A percentile compares a stretch with the other conserved stretches of the same genome.
phyloP scores from a whole-genome alignment of 1,140 invertebrate species.

The Theocolax elegans region DNA sequence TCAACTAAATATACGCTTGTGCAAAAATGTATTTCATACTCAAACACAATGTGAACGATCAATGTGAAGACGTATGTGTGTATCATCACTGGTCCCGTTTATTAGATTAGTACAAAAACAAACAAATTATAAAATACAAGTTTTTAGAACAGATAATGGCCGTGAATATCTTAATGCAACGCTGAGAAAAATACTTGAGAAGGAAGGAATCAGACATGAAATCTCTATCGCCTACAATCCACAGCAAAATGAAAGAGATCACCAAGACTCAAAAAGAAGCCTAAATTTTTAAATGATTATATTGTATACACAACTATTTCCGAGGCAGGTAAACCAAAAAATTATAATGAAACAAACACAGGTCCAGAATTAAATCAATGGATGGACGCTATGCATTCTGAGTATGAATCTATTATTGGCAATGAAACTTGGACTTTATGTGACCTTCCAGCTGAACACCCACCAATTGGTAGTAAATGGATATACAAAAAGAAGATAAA shows the following conservation, averaged over 20 bases:
- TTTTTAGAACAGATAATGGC: too few species aligned
- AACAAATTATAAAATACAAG: too few species aligned
- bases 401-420: background rate
- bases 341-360: background rate
- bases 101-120: too few species aligned
- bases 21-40: too few species aligned
- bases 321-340: background rate
- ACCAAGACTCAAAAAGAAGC: background rate
- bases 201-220: constrained; percentile 54
- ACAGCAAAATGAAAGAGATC: background rate
- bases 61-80: too few species aligned
- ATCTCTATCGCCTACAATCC: background rate
- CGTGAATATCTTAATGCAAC: constrained; percentile 52
- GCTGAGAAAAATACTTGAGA: constrained; percentile 49
- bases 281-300: too few species aligned
- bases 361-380: background rate
- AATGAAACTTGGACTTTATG: background rate
- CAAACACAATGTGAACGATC: too few species aligned
- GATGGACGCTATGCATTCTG: background rate
- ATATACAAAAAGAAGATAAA: too few species aligned
- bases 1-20: too few species aligned
- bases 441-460: background rate
- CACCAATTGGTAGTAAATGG: background rate
- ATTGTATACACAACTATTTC: too few species aligned
- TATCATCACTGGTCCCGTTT: too few species aligned